Evolutionary conservation across 2,888 invertebrate species (phyloP).

Genomic region (Polia nebulosa): DNA sequence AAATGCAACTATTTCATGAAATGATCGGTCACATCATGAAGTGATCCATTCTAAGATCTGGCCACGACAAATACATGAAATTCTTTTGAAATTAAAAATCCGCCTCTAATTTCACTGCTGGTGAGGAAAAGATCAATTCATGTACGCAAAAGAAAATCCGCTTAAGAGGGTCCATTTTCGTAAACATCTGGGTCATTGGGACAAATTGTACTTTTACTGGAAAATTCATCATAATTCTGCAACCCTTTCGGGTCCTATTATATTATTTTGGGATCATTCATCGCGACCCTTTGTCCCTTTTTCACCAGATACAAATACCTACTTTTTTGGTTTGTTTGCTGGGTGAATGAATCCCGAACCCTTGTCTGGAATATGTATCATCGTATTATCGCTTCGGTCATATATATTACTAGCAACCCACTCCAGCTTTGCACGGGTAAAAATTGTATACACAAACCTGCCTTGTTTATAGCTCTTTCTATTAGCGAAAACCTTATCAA

Average conservation of each 20-base stretch:
- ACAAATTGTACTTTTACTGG: background rate
- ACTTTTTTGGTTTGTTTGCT: background rate
- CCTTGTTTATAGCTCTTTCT: no score
- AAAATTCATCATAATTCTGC: constrained; percentile 4
- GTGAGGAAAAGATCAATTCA: no score
- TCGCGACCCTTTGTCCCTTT: constrained; percentile 4
- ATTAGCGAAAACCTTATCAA: no score
- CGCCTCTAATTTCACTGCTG: no score
- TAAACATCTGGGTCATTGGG: constrained; percentile 28
- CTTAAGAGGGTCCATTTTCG: background rate
- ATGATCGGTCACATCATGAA: no score
- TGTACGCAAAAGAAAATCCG: background rate
- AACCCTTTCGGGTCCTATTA: constrained; percentile 13
- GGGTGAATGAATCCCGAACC: background rate
- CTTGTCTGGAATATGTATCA: background rate
- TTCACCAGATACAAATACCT: background rate
- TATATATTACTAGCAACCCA: background rate
- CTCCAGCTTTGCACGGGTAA: no score
- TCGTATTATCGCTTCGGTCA: background rate
- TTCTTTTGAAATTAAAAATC: background rate
- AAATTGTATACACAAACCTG: no score
- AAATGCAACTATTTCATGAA: no score
- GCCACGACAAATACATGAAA: background rate
- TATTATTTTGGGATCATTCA: constrained; percentile 21
- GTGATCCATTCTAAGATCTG: no score